phyloP scores from a whole-genome alignment of 2,888 invertebrate genomes.

The Acholoe squamosa region DNA sequence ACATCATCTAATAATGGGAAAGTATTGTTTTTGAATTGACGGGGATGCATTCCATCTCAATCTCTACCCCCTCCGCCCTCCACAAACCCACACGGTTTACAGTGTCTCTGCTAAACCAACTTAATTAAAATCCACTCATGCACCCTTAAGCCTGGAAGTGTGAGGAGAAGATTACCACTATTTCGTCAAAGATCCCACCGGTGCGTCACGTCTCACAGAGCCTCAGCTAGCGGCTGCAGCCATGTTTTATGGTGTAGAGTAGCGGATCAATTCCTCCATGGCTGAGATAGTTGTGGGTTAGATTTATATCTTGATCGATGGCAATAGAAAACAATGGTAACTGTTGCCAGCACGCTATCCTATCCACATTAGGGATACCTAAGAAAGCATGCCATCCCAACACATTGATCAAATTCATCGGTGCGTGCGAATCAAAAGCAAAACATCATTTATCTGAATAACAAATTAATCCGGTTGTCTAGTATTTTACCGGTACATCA shows the following conservation, averaged over 20 bases:
- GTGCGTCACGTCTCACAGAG: not conserved
- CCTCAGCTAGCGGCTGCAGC: not conserved
- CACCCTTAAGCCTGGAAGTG: not conserved
- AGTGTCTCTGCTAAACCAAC: not conserved
- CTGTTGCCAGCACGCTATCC: not conserved
- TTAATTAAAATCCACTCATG: not conserved
- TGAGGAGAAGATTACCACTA: not conserved
- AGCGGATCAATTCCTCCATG: constrained; percentile 8
- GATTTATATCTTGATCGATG: constrained; percentile 37
- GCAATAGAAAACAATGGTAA: not conserved
- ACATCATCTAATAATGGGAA: no score
- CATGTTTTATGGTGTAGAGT: constrained; percentile 14
- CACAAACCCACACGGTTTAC: not conserved
- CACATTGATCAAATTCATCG: not conserved
- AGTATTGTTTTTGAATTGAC: no score
- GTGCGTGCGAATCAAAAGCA: not conserved
- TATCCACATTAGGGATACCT: not conserved
- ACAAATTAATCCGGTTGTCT: constrained; percentile 18
- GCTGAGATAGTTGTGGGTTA: not conserved
- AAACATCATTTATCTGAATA: not conserved
- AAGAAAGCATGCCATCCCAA: not conserved
- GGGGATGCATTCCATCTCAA: no score
- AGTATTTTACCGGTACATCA: not conserved
- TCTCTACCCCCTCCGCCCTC: no score
- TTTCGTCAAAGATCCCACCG: not conserved